These are phyloP conservation scores for Tichodroma muraria DNA, from an alignment of 2,113 vertebrate genomes.

Conservation along the genomic window DNA sequence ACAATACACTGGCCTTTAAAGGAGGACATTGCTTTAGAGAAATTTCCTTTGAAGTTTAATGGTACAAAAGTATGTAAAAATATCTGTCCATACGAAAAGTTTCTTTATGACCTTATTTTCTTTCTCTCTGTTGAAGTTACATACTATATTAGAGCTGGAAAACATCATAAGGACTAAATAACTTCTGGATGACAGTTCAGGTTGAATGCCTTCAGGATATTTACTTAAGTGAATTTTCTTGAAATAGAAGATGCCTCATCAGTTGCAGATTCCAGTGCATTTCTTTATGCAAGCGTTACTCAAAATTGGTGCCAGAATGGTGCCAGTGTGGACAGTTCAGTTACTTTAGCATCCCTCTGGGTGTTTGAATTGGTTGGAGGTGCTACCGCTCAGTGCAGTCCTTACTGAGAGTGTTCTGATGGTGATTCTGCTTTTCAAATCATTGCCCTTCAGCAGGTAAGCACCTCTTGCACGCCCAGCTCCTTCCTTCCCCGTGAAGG, in stretches of 20 bases:
- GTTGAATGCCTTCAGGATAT: not conserved
- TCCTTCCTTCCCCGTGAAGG: not conserved
- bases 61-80: not conserved
- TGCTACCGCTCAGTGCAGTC: rapidly evolving
- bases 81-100: not conserved
- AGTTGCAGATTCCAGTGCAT: not conserved
- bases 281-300: not conserved
- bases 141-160: not conserved
- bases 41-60: not conserved
- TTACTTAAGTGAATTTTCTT: not conserved
- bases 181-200: not conserved
- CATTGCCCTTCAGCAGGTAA: not conserved
- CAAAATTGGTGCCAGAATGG: not conserved
- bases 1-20: not conserved
- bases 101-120: not conserved
- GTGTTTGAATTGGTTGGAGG: not conserved
- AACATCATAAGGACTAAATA: not conserved
- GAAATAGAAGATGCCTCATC: not conserved
- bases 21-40: not conserved
- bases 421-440: not conserved
- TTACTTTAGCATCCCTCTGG: not conserved
- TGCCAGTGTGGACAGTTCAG: not conserved
- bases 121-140: not conserved
- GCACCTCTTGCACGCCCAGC: not conserved
- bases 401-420: not conserved